phyloP scores from a whole-genome alignment of 2,888 invertebrate species.

The Calameuta idolon region DNA sequence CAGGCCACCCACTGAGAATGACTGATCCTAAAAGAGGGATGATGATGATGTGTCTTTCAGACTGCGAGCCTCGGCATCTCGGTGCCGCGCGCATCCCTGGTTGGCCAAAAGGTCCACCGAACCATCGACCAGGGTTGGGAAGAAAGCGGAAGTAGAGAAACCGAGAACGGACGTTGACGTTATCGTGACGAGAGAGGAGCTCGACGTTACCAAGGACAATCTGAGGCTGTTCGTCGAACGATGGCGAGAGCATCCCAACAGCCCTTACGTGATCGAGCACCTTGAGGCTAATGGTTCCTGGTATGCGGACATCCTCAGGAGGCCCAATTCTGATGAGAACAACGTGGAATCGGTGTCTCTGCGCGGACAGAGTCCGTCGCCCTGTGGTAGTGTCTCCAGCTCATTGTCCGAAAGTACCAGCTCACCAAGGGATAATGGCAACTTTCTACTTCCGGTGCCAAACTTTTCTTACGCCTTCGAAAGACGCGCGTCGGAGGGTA shows the following conservation, averaged over 20 bases:
- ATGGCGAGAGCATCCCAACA: constrained; percentile 90
- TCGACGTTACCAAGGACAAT: constrained; percentile 86
- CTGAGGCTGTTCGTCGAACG: constrained; percentile 86
- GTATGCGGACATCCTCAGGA: neutral
- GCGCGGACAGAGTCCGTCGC: constrained; percentile 83
- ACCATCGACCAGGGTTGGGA: constrained; percentile 56
- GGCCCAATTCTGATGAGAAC: constrained; percentile 18
- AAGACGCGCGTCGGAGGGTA: constrained; percentile 83
- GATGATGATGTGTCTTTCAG: constrained; percentile 70
- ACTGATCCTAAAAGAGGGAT: constrained; percentile 19
- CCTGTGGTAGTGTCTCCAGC: constrained; percentile 81
- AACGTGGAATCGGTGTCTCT: constrained; percentile 58
- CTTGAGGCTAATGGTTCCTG: neutral
- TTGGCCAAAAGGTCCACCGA: constrained; percentile 72
- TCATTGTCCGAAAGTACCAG: constrained; percentile 58
- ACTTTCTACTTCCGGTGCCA: constrained; percentile 1
- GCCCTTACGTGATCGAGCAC: constrained; percentile 83
- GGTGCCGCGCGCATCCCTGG: constrained; percentile 91
- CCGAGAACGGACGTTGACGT: constrained; percentile 43
- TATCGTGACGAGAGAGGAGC: constrained; percentile 64
- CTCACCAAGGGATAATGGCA: constrained; percentile 7
- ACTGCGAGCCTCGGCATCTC: constrained; percentile 84
- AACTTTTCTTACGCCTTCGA: constrained; percentile 69
- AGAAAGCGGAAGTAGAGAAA: constrained; percentile 37
- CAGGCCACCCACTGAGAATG: neutral